Evolutionary conservation across 2,888 invertebrate species (phyloP).

Genomic region (Ernsta delagoae): DNA sequence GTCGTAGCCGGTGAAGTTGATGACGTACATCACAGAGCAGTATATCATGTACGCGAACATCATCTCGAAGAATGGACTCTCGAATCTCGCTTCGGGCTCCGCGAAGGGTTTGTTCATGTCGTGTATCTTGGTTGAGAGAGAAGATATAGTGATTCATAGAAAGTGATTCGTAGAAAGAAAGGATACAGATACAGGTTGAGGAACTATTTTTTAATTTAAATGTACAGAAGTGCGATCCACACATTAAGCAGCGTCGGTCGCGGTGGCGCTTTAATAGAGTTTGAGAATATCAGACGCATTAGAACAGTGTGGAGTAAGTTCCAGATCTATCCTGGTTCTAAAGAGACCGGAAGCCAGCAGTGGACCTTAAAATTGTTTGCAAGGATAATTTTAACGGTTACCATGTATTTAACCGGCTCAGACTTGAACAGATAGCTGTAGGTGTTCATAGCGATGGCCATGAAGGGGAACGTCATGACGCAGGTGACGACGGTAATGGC

Average conservation of each 20-base stretch:
- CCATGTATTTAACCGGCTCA: slow-evolving; percentile 55
- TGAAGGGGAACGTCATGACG: slow-evolving; percentile 54
- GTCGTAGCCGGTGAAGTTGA: slow-evolving; percentile 62
- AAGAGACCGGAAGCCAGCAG: too few relatives aligned
- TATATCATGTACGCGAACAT: slow-evolving; percentile 54
- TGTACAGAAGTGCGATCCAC: too few relatives aligned
- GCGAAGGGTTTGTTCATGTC: slow-evolving; percentile 55
- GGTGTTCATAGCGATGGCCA: slow-evolving; percentile 50
- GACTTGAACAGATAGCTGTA: slow-evolving; percentile 50
- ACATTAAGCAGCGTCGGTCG: too few relatives aligned
- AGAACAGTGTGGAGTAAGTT: too few relatives aligned
- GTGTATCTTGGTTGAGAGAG: slow-evolving; percentile 46
- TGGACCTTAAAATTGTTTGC: too few relatives aligned
- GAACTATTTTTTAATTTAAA: too few relatives aligned
- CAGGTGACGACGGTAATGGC: slow-evolving; percentile 43
- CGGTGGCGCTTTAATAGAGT: too few relatives aligned
- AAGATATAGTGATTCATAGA: too few relatives aligned
- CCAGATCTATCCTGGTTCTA: too few relatives aligned
- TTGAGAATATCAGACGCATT: too few relatives aligned
- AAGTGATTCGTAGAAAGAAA: too few relatives aligned
- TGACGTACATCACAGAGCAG: slow-evolving; percentile 47
- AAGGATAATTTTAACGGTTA: not conserved
- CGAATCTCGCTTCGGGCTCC: slow-evolving; percentile 50
- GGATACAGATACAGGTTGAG: too few relatives aligned
- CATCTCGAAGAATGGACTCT: slow-evolving; percentile 59